Conservation (phyloP, 2,113 vertebrate genomes). For the Galemys pyrenaicus region DNA sequence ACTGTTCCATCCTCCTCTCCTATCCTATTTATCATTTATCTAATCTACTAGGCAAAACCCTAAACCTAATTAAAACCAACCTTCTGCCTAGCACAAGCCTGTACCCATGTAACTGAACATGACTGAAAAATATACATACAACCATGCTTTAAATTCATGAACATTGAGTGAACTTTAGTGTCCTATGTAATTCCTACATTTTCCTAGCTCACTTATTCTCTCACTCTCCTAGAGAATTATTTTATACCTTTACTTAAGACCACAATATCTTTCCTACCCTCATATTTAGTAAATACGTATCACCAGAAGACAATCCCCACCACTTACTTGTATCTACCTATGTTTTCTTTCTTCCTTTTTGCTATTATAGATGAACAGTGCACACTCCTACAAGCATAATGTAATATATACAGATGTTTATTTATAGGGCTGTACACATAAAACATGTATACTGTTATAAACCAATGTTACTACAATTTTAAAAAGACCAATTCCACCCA, state of each 20-base stretch:
- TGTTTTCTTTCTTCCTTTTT: background rate
- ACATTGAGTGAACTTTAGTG: background rate
- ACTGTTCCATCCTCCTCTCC: background rate
- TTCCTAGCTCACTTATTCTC: background rate
- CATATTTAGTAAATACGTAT: constrained; percentile 6
- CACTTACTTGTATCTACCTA: background rate
- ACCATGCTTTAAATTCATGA: constrained; percentile 12
- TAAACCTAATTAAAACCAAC: constrained; percentile 2
- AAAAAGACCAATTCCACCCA: background rate
- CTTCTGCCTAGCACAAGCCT: background rate
- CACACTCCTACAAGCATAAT: background rate
- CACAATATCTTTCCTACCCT: background rate
- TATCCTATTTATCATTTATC: background rate
- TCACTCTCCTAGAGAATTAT: background rate
- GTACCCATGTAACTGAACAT: background rate
- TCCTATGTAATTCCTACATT: background rate
- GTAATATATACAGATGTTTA: too few species aligned
- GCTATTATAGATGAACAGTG: background rate
- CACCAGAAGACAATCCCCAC: background rate
- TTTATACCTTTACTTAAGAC: constrained; percentile 19
- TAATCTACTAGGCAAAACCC: constrained; percentile 1
- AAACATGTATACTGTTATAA: too few species aligned
- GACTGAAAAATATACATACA: constrained; percentile 4
- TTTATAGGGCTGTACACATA: too few species aligned
- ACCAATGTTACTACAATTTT: too few species aligned